Evolutionary conservation across 2,888 invertebrate genomes (phyloP).

Genomic region (Ormyrus thymus): DNA sequence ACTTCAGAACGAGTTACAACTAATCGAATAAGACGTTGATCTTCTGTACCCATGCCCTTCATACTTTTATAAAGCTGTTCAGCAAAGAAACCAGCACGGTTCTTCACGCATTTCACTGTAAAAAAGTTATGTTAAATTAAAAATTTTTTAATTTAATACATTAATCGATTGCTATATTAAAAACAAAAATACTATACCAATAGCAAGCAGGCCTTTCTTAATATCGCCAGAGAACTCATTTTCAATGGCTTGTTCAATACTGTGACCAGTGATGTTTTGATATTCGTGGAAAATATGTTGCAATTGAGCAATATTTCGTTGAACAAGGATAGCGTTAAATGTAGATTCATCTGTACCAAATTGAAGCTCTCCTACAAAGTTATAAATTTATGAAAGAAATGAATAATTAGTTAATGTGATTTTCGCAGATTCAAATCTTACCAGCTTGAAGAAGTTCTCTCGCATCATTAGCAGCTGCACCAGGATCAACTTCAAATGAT

Average conservation of each 20-base stretch:
- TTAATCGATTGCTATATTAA: neutral
- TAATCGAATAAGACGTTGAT: conserved; percentile 88
- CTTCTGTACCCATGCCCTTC: conserved; percentile 93
- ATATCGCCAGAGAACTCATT: conserved; percentile 90
- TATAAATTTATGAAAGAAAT: conserved; percentile 15
- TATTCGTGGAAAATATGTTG: conserved; percentile 82
- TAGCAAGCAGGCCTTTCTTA: conserved; percentile 87
- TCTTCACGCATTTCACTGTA: conserved; percentile 85
- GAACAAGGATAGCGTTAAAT: conserved; percentile 89
- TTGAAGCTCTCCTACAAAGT: conserved; percentile 76
- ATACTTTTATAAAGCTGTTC: conserved; percentile 90
- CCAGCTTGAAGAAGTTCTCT: conserved; percentile 87
- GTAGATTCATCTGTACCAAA: conserved; percentile 91
- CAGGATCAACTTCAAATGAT: conserved; percentile 83
- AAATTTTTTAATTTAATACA: conserved; percentile 21
- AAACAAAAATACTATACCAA: conserved; percentile 74
- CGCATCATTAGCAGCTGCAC: conserved; percentile 87
- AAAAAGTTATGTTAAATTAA: conserved; percentile 27
- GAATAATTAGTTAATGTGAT: conserved; percentile 2
- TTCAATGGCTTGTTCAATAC: conserved; percentile 86
- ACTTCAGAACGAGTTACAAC: conserved; percentile 89
- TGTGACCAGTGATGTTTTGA: conserved; percentile 85
- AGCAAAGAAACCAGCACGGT: conserved; percentile 90
- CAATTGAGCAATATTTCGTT: conserved; percentile 84
- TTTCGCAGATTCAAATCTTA: conserved; percentile 64